A percentile compares a stretch with the other conserved stretches of the same genome.
Conservation (phyloP, 2,797 vertebrate genomes). For the Falco novaeseelandiae region DNA sequence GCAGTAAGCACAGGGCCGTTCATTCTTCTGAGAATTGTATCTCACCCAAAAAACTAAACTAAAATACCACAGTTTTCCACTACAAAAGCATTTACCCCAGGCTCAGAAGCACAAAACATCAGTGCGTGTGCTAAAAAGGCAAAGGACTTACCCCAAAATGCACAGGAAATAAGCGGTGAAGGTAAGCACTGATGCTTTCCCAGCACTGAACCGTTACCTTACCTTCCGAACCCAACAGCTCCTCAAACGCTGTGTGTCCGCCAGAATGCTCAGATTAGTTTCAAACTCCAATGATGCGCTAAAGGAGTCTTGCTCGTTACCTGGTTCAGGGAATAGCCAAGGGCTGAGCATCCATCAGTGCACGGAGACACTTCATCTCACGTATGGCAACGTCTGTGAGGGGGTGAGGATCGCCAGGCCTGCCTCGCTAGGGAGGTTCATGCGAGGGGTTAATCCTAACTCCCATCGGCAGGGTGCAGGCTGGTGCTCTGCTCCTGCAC, state of each 20-base stretch:
- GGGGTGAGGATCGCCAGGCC: neutral
- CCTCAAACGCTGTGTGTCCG: neutral
- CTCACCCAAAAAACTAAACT: neutral
- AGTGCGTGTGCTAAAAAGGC: neutral
- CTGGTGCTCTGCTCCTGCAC: neutral
- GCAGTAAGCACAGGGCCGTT: neutral
- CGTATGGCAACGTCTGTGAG: neutral
- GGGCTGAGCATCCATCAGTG: rapidly evolving
- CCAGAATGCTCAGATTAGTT: neutral
- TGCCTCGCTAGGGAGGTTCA: neutral
- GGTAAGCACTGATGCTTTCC: neutral
- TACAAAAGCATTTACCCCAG: neutral
- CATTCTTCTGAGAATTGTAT: neutral
- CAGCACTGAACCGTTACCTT: neutral
- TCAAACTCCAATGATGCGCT: neutral
- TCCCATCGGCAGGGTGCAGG: neutral
- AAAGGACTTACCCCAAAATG: neutral
- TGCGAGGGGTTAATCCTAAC: neutral
- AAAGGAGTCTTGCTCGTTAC: neutral
- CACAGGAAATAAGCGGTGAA: neutral
- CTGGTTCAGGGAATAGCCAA: neutral
- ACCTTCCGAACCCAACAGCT: neutral
- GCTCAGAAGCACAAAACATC: neutral
- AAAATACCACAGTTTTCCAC: neutral
- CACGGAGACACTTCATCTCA: neutral